phyloP scores from a whole-genome alignment of 2,113 vertebrate species.

The Camelus dromedarius region DNA sequence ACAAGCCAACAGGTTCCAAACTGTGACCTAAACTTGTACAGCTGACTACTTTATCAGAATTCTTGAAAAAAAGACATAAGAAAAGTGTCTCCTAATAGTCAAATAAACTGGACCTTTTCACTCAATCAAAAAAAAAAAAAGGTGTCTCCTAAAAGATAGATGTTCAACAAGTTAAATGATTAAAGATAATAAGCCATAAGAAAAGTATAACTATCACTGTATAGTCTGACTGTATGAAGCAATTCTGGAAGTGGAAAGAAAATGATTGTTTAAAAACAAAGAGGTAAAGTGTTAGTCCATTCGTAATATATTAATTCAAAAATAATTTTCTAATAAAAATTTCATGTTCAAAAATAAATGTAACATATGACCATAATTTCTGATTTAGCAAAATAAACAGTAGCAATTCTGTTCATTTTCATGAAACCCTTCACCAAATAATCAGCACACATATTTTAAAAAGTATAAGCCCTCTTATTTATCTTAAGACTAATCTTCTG shows the following conservation, averaged over 20 bases:
- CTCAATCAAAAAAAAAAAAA: too few relatives aligned
- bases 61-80: neutral
- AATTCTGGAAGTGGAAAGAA: constrained; percentile 8
- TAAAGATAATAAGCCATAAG: constrained; percentile 17
- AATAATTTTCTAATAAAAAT: constrained; percentile 39
- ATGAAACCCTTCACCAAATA: constrained; percentile 25
- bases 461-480: constrained; percentile 23
- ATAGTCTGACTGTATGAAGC: neutral
- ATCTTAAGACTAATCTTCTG: constrained; percentile 43
- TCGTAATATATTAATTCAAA: constrained; percentile 26
- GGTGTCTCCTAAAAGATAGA: neutral
- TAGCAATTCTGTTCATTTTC: neutral
- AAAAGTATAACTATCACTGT: neutral
- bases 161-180: constrained; percentile 3
- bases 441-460: neutral
- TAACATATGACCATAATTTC: constrained; percentile 37
- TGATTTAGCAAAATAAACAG: constrained; percentile 40
- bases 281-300: neutral
- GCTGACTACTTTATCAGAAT: neutral
- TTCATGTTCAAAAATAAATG: constrained; percentile 36
- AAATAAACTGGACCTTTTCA: too few relatives aligned
- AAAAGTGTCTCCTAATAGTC: neutral
- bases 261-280: constrained; percentile 6
- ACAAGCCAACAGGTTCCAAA: neutral
- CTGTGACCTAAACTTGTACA: neutral